phyloP scores from a whole-genome alignment of 2,888 invertebrate species.

The Bombylius major region DNA sequence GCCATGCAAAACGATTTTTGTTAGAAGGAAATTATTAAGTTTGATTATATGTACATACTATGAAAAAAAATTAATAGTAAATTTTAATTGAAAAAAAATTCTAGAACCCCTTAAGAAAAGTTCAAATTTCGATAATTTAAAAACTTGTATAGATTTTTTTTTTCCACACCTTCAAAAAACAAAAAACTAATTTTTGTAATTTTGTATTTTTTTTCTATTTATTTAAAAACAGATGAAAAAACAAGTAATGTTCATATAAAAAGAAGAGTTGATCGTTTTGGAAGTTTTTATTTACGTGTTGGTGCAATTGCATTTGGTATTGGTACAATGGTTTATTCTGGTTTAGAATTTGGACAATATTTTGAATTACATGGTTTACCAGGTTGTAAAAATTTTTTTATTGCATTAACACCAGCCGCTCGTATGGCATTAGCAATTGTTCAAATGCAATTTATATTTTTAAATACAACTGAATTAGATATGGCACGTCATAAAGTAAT shows the following conservation, averaged over 20 bases:
- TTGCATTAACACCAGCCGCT: slow-evolving; percentile 68
- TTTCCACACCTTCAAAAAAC: not conserved
- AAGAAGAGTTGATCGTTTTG: slow-evolving; percentile 47
- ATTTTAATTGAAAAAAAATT: too few species aligned
- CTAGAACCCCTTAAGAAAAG: not conserved
- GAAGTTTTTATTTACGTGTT: slow-evolving; percentile 74
- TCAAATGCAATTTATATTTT: slow-evolving; percentile 89
- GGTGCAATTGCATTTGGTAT: slow-evolving; percentile 54
- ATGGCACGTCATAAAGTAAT: slow-evolving; percentile 54
- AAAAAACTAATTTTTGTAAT: not conserved
- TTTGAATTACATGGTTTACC: slow-evolving; percentile 51
- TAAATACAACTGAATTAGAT: slow-evolving; percentile 66
- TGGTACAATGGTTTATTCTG: slow-evolving; percentile 59
- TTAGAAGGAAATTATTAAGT: too few species aligned
- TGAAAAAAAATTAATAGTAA: too few species aligned
- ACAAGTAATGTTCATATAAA: slow-evolving; percentile 32
- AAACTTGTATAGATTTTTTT: not conserved
- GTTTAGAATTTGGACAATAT: slow-evolving; percentile 59
- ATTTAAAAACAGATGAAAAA: slow-evolving; percentile 33
- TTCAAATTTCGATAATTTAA: not conserved
- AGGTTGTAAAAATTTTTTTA: slow-evolving; percentile 48
- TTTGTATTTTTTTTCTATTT: not conserved
- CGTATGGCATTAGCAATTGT: slow-evolving; percentile 74
- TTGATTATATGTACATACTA: too few species aligned
- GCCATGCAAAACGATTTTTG: too few species aligned